A percentile compares a stretch with the other conserved stretches of the same genome.
phyloP scores from a whole-genome alignment of 2,888 invertebrate species.

The Ditula angustiorana region DNA sequence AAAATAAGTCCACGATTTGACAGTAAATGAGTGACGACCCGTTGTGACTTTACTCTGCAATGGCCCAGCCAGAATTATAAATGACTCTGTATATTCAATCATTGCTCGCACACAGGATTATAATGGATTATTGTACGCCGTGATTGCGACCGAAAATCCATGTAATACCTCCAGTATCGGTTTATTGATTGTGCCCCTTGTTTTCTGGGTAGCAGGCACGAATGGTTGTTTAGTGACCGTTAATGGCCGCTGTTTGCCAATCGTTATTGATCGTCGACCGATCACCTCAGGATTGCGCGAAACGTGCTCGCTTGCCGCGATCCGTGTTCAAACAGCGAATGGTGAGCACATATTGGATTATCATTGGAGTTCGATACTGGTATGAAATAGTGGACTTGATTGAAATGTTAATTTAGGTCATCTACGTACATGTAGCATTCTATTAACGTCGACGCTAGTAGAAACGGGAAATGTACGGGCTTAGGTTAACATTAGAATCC shows the following conservation, averaged over 20 bases:
- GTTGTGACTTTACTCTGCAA: too few relatives aligned
- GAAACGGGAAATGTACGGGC: too few relatives aligned
- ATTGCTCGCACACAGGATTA: neutral
- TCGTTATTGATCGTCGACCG: conserved; percentile 5
- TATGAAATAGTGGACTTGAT: conserved; percentile 21
- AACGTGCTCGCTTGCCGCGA: neutral
- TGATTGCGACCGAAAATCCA: neutral
- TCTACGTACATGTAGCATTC: too few relatives aligned
- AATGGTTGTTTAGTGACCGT: conserved; percentile 6
- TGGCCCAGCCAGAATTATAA: too few relatives aligned
- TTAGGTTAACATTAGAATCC: too few relatives aligned
- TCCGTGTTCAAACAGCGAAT: neutral
- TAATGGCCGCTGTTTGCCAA: conserved; percentile 9
- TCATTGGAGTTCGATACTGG: neutral
- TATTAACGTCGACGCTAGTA: too few relatives aligned
- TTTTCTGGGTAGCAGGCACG: conserved; percentile 3
- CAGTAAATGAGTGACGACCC: too few relatives aligned
- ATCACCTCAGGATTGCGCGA: neutral
- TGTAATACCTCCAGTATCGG: neutral
- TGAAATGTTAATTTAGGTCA: too few relatives aligned
- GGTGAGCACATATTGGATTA: neutral
- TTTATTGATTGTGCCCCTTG: neutral
- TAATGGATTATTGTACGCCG: neutral
- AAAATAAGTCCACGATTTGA: too few relatives aligned
- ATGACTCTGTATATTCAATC: neutral